Evolutionary conservation across 2,797 vertebrate genomes (phyloP).

Genomic region (Austrolebias charrua): DNA sequence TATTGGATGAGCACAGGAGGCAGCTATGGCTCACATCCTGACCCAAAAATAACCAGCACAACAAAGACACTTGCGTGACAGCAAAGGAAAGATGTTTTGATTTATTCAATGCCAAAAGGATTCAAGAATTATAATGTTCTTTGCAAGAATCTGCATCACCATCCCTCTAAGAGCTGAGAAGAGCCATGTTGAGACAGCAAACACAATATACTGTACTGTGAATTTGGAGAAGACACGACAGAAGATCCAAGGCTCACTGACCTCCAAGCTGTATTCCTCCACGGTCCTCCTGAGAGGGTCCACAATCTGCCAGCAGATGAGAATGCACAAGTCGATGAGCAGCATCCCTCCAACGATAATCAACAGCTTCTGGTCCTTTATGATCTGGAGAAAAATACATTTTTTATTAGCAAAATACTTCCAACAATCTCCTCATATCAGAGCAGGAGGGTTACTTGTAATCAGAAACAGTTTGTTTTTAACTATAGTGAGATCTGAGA

Average conservation of each 20-base stretch:
- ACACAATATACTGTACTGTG: not conserved
- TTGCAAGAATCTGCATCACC: constrained; percentile 22
- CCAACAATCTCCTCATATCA: constrained; percentile 34
- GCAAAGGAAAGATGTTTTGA: constrained; percentile 53
- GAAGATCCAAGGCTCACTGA: constrained; percentile 61
- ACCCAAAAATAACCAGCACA: constrained; percentile 74
- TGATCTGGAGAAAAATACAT: constrained; percentile 84
- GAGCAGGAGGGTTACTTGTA: constrained; percentile 14
- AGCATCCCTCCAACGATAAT: constrained; percentile 99
- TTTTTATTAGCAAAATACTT: constrained; percentile 24
- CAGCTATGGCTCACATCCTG: constrained; percentile 71
- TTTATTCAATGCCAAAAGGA: constrained; percentile 23
- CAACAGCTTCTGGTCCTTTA: constrained; percentile 99
- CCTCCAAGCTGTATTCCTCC: constrained; percentile 98
- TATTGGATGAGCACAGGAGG: constrained; percentile 65
- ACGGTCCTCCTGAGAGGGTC: constrained; percentile 97
- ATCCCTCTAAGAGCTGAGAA: constrained; percentile 22
- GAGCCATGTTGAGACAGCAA: constrained; percentile 17
- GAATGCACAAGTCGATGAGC: constrained; percentile 97
- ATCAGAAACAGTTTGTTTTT: constrained; percentile 38
- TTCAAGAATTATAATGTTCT: constrained; percentile 1
- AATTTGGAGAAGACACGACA: not conserved
- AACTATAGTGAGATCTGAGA: constrained; percentile 27
- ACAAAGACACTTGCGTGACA: constrained; percentile 47
- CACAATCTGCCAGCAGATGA: constrained; percentile 99